These are phyloP conservation scores for Leptopilina drosophilae DNA, from an alignment of 2,888 invertebrate species.

Conservation along the genomic window DNA sequence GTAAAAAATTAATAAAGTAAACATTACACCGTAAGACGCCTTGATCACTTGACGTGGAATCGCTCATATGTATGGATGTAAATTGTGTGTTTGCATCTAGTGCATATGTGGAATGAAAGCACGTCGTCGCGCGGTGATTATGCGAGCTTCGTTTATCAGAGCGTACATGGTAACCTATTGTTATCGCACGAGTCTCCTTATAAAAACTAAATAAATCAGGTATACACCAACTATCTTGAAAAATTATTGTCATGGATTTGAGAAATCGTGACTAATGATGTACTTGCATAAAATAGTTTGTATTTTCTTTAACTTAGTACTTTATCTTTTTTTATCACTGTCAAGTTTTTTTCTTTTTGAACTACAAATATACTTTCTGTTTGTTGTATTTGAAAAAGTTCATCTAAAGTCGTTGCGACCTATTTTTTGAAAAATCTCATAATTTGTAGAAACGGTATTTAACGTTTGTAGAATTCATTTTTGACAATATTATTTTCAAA, in stretches of 20 bases:
- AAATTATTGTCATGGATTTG: constrained; percentile 28
- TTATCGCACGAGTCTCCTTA: constrained; percentile 21
- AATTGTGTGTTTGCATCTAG: not conserved
- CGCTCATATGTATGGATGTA: constrained; percentile 2
- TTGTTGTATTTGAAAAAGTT: no score
- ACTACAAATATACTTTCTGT: not conserved
- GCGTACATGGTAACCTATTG: constrained; percentile 33
- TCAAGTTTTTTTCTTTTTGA: not conserved
- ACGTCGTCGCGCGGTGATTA: constrained; percentile 24
- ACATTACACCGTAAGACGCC: no score
- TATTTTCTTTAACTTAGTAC: not conserved
- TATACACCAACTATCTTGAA: constrained; percentile 25
- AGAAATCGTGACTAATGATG: constrained; percentile 29
- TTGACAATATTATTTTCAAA: no score
- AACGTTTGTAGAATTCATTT: no score
- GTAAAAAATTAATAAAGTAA: no score
- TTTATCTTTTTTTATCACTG: not conserved
- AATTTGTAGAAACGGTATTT: no score
- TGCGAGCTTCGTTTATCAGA: constrained; percentile 35
- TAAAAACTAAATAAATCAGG: constrained; percentile 23
- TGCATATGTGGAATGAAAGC: not conserved
- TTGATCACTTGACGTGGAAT: no score
- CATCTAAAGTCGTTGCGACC: no score
- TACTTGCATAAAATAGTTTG: not conserved
- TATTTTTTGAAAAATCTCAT: no score